phyloP scores from a whole-genome alignment of 2,113 vertebrate species.

The Pelodiscus sinensis region DNA sequence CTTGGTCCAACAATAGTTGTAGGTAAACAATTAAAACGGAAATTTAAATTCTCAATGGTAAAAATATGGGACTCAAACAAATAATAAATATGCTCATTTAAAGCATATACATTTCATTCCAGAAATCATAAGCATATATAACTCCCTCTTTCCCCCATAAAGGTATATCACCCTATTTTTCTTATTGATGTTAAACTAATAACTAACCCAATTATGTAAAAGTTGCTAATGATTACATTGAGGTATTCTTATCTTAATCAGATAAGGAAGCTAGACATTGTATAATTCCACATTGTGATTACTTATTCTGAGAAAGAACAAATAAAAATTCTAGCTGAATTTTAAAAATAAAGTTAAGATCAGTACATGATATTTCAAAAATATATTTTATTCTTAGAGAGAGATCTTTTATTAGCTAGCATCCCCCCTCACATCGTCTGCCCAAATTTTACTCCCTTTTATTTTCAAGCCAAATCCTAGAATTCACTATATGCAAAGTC shows the following conservation, averaged over 20 bases:
- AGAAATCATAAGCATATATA: not conserved
- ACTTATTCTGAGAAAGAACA: not conserved
- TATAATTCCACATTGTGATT: not conserved
- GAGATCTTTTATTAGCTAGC: not conserved
- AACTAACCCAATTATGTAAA: not conserved
- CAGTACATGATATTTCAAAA: not conserved
- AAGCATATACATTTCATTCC: not conserved
- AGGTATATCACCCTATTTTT: not conserved
- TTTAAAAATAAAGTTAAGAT: not conserved
- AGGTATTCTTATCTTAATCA: slow-evolving; percentile 9
- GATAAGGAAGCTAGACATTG: not conserved
- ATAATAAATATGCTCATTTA: not conserved
- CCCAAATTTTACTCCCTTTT: not conserved
- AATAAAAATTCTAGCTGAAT: not conserved
- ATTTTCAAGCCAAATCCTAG: not conserved
- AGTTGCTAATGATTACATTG: not conserved
- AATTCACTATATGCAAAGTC: not conserved
- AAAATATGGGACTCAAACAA: not conserved
- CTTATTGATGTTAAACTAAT: not conserved
- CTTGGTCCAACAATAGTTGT: not conserved
- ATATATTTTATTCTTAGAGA: not conserved
- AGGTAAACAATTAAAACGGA: not conserved
- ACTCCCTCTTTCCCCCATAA: not conserved
- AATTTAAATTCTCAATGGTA: not conserved
- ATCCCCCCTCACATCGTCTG: not conserved